These are phyloP conservation scores for Aphelenchoides avenae DNA, from an alignment of 1,140 invertebrate species.

Conservation along the genomic window DNA sequence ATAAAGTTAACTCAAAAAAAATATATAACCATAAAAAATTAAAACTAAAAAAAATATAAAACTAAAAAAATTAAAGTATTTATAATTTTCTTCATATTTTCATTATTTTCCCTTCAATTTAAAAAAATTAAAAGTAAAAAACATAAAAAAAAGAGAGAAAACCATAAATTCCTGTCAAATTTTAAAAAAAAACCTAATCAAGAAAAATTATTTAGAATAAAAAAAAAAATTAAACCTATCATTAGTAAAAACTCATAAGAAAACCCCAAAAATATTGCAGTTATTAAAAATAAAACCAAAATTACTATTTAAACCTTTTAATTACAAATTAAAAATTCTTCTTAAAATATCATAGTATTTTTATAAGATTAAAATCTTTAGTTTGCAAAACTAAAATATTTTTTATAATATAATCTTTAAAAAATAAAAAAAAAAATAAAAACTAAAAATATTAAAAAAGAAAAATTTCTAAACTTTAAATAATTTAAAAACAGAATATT, in stretches of 20 bases:
- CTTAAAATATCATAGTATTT: slow-evolving; percentile 56
- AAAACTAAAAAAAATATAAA: slow-evolving; percentile 62
- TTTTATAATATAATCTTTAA: slow-evolving; percentile 68
- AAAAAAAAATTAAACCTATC: slow-evolving; percentile 68
- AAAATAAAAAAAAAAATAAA: slow-evolving; percentile 55
- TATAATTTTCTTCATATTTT: slow-evolving; percentile 5
- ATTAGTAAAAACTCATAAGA: slow-evolving; percentile 21
- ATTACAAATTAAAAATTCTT: slow-evolving; percentile 60
- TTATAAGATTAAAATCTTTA: slow-evolving; percentile 56
- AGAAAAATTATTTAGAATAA: slow-evolving; percentile 68
- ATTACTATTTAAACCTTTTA: slow-evolving; percentile 59
- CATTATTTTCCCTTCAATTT: too few relatives aligned
- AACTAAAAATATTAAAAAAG: slow-evolving; percentile 36
- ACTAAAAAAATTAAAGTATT: slow-evolving; percentile 15
- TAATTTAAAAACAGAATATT: slow-evolving; percentile 1
- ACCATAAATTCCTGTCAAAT: slow-evolving; percentile 61
- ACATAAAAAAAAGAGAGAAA: slow-evolving; percentile 21
- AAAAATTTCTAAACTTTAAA: slow-evolving; percentile 21
- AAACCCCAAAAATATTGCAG: slow-evolving; percentile 26
- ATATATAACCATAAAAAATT: slow-evolving; percentile 69
- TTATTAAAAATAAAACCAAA: slow-evolving; percentile 40
- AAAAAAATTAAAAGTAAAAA: too few relatives aligned
- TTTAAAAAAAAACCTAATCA: slow-evolving; percentile 66
- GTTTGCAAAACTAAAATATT: slow-evolving; percentile 29
- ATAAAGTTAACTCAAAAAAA: slow-evolving; percentile 68